Conservation (phyloP, 2,888 invertebrate species). For the Drosophila yooni region DNA sequence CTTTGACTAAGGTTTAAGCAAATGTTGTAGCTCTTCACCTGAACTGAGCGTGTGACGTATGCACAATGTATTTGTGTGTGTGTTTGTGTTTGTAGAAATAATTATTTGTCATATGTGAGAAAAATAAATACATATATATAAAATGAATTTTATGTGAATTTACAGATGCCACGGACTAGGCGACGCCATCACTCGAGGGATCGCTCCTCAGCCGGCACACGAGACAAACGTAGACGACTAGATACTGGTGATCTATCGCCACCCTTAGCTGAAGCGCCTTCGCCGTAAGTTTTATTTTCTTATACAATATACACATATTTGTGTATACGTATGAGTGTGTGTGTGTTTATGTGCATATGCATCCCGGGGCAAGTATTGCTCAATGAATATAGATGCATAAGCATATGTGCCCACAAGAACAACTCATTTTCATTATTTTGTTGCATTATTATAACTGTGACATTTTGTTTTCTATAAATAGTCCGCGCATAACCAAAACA, state of each 20-base stretch:
- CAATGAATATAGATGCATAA: slow-evolving; percentile 13
- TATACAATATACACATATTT: not conserved
- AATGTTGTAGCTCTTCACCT: slow-evolving; percentile 25
- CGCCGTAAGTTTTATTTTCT: slow-evolving; percentile 81
- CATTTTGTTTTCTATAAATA: slow-evolving; percentile 61
- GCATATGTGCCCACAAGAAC: slow-evolving; percentile 10
- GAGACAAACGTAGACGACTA: slow-evolving; percentile 89
- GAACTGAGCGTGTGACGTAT: slow-evolving; percentile 41
- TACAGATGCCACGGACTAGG: slow-evolving; percentile 92
- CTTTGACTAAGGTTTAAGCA: slow-evolving; percentile 40
- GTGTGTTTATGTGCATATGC: slow-evolving; percentile 16
- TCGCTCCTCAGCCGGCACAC: slow-evolving; percentile 84
- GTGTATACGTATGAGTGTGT: not conserved
- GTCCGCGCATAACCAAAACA: slow-evolving; percentile 81
- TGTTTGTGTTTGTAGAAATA: slow-evolving; percentile 10
- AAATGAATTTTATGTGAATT: slow-evolving; percentile 4
- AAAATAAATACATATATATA: slow-evolving; percentile 2
- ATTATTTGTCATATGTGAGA: slow-evolving; percentile 12
- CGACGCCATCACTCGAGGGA: slow-evolving; percentile 92
- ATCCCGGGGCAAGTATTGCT: slow-evolving; percentile 37
- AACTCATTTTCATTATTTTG: slow-evolving; percentile 25
- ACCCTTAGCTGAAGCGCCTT: slow-evolving; percentile 77
- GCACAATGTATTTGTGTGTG: not conserved
- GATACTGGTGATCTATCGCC: slow-evolving; percentile 87
- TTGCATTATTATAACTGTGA: slow-evolving; percentile 29